Conservation (phyloP, 2,888 invertebrate species). For the Cataglyphis livida region DNA sequence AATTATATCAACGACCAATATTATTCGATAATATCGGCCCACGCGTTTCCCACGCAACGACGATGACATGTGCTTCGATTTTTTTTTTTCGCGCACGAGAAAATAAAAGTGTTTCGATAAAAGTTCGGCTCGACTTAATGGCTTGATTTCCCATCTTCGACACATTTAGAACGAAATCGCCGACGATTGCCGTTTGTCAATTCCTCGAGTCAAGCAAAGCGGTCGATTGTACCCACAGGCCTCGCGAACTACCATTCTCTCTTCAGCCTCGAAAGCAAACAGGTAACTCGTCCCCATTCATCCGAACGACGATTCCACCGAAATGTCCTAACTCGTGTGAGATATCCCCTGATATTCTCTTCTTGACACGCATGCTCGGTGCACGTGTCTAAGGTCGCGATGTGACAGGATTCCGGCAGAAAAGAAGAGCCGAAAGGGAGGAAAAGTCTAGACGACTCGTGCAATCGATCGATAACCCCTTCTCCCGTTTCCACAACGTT, state of each 20-base stretch:
- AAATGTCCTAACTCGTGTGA: slow-evolving; percentile 49
- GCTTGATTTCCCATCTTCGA: slow-evolving; percentile 3
- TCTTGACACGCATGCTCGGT: slow-evolving; percentile 49
- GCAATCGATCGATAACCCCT: slow-evolving; percentile 62
- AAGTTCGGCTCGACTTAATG: slow-evolving; percentile 21
- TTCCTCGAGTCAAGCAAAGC: slow-evolving; percentile 69
- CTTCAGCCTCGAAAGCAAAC: slow-evolving; percentile 60
- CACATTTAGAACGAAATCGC: slow-evolving; percentile 7
- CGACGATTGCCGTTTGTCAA: slow-evolving; percentile 60
- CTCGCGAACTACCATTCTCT: slow-evolving; percentile 44
- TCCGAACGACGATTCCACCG: slow-evolving; percentile 37
- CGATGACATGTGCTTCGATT: slow-evolving; percentile 27
- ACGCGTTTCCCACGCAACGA: slow-evolving; percentile 38
- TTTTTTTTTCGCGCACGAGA: not conserved
- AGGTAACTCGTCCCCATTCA: slow-evolving; percentile 55
- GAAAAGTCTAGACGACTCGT: slow-evolving; percentile 17
- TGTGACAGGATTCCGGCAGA: slow-evolving; percentile 59
- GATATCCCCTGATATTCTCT: slow-evolving; percentile 25
- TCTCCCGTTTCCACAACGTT: slow-evolving; percentile 24
- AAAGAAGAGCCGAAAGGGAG: not conserved
- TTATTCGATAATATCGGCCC: slow-evolving; percentile 14
- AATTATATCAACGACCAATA: not conserved
- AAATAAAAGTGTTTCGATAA: slow-evolving; percentile 17
- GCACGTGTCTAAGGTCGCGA: slow-evolving; percentile 55
- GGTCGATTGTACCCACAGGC: slow-evolving; percentile 28